Conservation (phyloP, 1,140 invertebrate species). For the Sinonovacula constricta region DNA sequence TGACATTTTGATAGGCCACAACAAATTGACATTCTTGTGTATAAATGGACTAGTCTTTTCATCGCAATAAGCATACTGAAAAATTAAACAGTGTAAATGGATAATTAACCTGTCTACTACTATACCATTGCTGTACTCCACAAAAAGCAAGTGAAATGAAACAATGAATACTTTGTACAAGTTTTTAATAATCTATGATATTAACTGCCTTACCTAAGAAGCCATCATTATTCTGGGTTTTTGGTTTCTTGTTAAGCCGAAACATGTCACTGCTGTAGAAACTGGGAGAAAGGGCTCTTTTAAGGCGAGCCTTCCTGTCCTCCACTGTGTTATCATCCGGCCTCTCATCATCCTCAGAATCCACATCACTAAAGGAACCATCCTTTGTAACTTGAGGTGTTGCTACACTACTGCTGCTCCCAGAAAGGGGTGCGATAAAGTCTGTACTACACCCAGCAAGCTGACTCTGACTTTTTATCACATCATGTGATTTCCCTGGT, state of each 20-base stretch:
- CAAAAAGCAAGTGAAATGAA: no score
- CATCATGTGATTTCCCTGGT: not conserved
- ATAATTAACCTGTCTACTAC: no score
- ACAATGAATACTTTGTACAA: no score
- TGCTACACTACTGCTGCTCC: not conserved
- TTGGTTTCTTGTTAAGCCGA: constrained; percentile 41
- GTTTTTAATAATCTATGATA: no score
- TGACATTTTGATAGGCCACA: no score
- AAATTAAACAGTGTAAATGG: no score
- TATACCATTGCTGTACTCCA: no score
- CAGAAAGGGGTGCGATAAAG: not conserved
- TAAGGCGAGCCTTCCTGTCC: constrained; percentile 38
- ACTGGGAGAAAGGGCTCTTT: constrained; percentile 64
- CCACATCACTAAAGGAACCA: constrained; percentile 11
- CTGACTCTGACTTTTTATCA: constrained; percentile 20
- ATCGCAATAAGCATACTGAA: no score
- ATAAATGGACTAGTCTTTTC: no score
- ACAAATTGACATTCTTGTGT: no score
- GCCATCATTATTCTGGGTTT: constrained; percentile 47
- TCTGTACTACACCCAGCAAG: constrained; percentile 15
- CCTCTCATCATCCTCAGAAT: constrained; percentile 28
- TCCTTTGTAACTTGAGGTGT: not conserved
- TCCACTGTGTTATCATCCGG: constrained; percentile 34
- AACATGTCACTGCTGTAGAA: constrained; percentile 59
- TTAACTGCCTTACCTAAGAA: constrained; percentile 51